Evolutionary conservation across 2,113 vertebrate genomes (phyloP).

Genomic region (Loxodonta africana): DNA sequence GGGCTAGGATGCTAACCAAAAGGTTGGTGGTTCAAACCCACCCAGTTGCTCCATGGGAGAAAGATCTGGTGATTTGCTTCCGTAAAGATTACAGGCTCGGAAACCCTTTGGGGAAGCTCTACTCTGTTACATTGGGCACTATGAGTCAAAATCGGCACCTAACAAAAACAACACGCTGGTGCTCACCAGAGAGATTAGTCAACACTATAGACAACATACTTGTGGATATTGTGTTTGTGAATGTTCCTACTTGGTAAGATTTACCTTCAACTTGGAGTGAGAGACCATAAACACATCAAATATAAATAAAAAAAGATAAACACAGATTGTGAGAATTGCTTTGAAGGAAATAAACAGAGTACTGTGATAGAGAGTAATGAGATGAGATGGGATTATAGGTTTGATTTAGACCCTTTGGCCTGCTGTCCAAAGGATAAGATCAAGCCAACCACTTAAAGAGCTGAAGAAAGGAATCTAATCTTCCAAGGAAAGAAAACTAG

Average conservation of each 20-base stretch:
- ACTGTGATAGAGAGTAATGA: rapidly evolving
- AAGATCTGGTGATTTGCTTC: no score
- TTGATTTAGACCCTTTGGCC: neutral
- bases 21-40: no score
- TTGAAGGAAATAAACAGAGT: neutral
- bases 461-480: neutral
- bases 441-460: neutral
- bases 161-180: rapidly evolving
- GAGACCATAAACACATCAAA: neutral
- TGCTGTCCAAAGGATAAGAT: neutral
- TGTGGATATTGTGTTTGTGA: no score
- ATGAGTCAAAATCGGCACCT: no score
- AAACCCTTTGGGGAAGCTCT: no score
- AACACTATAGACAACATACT: rapidly evolving
- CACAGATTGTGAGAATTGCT: neutral
- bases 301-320: neutral
- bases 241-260: no score
- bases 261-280: neutral
- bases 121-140: no score
- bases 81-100: no score
- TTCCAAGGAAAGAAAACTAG: neutral
- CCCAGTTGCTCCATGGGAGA: no score
- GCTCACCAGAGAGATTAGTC: neutral
- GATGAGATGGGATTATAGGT: neutral
- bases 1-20: no score